phyloP scores from a whole-genome alignment of 2,888 invertebrate species.

The Autographa gamma region DNA sequence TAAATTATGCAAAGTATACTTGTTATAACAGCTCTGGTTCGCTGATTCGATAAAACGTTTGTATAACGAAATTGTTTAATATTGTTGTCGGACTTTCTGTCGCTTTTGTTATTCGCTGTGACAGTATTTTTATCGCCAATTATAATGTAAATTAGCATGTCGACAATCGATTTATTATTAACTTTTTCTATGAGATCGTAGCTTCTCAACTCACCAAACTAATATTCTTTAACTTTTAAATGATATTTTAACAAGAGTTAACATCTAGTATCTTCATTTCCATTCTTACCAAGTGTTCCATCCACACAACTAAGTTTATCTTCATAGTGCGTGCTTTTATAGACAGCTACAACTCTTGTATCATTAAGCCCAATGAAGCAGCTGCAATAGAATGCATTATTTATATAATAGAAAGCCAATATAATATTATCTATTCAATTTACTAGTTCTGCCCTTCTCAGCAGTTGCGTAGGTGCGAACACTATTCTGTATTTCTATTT shows the following conservation, averaged over 20 bases:
- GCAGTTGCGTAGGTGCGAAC: background rate
- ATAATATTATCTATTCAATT: slow-evolving; percentile 7
- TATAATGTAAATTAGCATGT: slow-evolving; percentile 33
- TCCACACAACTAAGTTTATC: too few species aligned
- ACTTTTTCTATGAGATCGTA: background rate
- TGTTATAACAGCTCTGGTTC: slow-evolving; percentile 63
- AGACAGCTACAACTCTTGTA: background rate
- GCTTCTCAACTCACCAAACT: slow-evolving; percentile 21
- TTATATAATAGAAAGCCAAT: slow-evolving; percentile 13
- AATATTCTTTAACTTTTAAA: too few species aligned
- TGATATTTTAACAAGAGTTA: too few species aligned
- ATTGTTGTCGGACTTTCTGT: slow-evolving; percentile 67
- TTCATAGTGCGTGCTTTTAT: too few species aligned
- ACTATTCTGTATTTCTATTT: slow-evolving; percentile 1
- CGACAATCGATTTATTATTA: slow-evolving; percentile 19
- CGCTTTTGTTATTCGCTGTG: slow-evolving; percentile 53
- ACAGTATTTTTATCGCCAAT: slow-evolving; percentile 36
- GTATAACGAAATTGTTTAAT: slow-evolving; percentile 73
- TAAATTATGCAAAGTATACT: slow-evolving; percentile 24
- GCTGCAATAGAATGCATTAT: background rate
- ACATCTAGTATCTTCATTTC: too few species aligned
- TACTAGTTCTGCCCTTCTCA: background rate
- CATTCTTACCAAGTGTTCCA: too few species aligned
- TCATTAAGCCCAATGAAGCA: background rate
- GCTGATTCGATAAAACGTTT: slow-evolving; percentile 74